phyloP scores from a whole-genome alignment of 2,113 vertebrate genomes.

The Suricata suricatta region DNA sequence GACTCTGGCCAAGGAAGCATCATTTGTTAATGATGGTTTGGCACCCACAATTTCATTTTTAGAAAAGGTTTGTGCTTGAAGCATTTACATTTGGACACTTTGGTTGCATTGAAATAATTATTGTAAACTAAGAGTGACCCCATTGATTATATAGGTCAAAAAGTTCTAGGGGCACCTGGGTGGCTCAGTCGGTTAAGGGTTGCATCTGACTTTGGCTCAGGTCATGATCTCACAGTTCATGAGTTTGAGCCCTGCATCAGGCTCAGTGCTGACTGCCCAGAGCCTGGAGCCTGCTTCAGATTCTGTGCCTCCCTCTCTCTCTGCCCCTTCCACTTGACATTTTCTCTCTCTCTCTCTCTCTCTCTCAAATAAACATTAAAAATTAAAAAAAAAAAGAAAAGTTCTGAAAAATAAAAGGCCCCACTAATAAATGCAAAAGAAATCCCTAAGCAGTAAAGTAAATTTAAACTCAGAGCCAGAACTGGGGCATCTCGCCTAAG shows the following conservation, averaged over 20 bases:
- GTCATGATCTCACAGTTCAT: no score
- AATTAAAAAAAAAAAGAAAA: not conserved
- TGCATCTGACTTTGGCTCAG: no score
- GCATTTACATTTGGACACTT: not conserved
- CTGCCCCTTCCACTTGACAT: no score
- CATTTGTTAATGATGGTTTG: not conserved
- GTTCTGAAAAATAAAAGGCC: not conserved
- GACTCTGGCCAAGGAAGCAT: not conserved
- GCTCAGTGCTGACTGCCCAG: no score
- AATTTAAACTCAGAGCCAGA: not conserved
- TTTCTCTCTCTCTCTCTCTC: no score
- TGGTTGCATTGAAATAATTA: not conserved
- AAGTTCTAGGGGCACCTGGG: not conserved
- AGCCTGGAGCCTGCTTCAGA: no score
- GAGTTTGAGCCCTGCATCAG: no score
- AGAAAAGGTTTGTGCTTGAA: not conserved
- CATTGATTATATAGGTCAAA: not conserved
- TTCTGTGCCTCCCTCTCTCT: no score
- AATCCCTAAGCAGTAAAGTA: not conserved
- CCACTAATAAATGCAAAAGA: not conserved
- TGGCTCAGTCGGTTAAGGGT: no score
- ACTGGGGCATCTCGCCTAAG: not conserved
- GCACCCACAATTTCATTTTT: not conserved
- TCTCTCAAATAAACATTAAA: no score
- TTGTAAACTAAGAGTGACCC: not conserved